Base-by-base conservation (phyloP, 2,888 invertebrate genomes). In the Xanthorhoe designata region DNA sequence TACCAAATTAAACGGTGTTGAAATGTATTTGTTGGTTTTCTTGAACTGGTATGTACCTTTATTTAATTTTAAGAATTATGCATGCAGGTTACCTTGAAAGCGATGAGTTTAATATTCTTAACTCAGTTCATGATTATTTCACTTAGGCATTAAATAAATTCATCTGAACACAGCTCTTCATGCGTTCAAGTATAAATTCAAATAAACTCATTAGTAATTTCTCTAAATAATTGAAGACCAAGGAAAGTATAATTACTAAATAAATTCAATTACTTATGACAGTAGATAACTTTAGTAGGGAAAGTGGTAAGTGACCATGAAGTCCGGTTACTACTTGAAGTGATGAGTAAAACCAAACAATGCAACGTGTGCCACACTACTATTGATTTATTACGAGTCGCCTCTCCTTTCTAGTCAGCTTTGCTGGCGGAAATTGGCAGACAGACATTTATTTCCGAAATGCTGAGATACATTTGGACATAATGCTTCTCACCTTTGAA, bases 1-100 rank as follows among this genome's bases (percentile, higher is more conserved):
- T 75, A 61, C 64, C 32, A 66, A 68, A 69, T 75, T 74, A 73
- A 78, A 76, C 61, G 61, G 62, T 73, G 75, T 66, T 69, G 42
- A 49, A 62, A 64, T 62, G 1, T 67, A 66, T 66, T 72, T 67
- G 32, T 70, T 68, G 59, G 55, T 59, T 72, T 70, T 70, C 64
- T 59, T 70, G 17, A 52, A 55, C 56, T 69, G 69, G 69, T 66
- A 69, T 29, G 69, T 64, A 66, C 61, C 35, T n/a, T 54, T 47
- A 52, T 9, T 38, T 56, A 51, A 18, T 55, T 13, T 55, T 47
- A 52, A 47, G 17, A 49, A 55, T 7, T 6, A 54, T 15, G 47
- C 7, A 64, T 47, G n/a, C 15, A 61, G 49, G 35, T 35, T 56
- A 47, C 47, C 47, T 47, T 47, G 47, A 47, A 47, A 47, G 15